Base-by-base conservation (phyloP, 1,140 invertebrate genomes). In the Aphis craccivora region DNA sequence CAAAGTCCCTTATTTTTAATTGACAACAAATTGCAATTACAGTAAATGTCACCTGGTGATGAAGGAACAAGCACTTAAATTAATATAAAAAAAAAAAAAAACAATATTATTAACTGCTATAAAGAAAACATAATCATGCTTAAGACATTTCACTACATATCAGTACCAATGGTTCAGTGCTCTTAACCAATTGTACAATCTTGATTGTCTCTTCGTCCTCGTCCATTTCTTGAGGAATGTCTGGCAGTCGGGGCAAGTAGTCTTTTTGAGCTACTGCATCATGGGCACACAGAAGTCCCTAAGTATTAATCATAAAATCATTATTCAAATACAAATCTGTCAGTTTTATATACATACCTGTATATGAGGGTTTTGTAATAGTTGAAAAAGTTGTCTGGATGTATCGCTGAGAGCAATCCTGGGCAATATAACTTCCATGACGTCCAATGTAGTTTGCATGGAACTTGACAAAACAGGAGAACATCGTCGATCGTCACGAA, bases 111-210 rank as follows among this genome's bases (percentile, higher is more conserved):
- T 25, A 5, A 37, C 51, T 35, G 84, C 90, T 96, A 97, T 96
- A 55, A 8, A n/a, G 35, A 35, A 84, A 93, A 83, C 48, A 93
- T 84, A 30, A 55, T 53, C 91, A 93, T 93, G 91, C 91, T 83
- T 93, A 76, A 30, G 30, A 84, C 20, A 23, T 93, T 93, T 76
- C 84, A 40, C 37, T 86, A 86, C 51, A 86, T 84, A 53, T 93
- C 6, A 86, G 91, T 97, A 99, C 98, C 97, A 99, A 95, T 84
- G 98, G 98, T 95, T 99, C 99, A 95, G 99, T 98, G 95, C 98
- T 99, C 95, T 99, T 99, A 48, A 99, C 98, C 93, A 99, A 96
- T 95, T 99, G 98, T 45, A 99, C 98, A 95, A 99, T 99, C 96
- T 99, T 99, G 91, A 99, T 97, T 53, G 98, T 98, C 95, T 99